These are phyloP conservation scores for Helleia helle DNA, from an alignment of 2,888 invertebrate species.

Conservation along the genomic window DNA sequence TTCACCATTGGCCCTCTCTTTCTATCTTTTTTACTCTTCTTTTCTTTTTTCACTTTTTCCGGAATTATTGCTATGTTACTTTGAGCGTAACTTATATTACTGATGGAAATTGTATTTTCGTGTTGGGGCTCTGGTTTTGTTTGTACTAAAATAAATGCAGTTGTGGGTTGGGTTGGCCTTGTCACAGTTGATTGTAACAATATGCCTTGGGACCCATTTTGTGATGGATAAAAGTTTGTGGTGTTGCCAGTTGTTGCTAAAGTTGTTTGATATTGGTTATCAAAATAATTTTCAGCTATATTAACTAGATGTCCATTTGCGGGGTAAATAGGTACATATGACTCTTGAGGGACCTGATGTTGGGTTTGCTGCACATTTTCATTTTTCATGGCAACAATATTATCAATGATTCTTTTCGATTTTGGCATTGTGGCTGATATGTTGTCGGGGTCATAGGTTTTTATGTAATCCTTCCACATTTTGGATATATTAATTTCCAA, in stretches of 20 bases:
- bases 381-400: constrained; percentile 28
- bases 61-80: constrained; percentile 30
- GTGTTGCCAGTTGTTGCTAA: constrained; percentile 41
- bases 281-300: constrained; percentile 67
- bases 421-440: constrained; percentile 63
- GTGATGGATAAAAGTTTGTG: constrained; percentile 61
- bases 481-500: constrained; percentile 73
- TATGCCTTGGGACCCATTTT: constrained; percentile 53
- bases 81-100: constrained; percentile 37
- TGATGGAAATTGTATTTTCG: constrained; percentile 41
- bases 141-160: constrained; percentile 57
- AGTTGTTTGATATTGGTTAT: constrained; percentile 60
- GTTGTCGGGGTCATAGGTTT: constrained; percentile 68
- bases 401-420: constrained; percentile 53
- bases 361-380: constrained; percentile 29
- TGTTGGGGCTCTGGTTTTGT: constrained; percentile 54
- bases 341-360: constrained; percentile 38
- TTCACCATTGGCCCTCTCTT: constrained; percentile 64
- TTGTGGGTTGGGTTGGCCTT: constrained; percentile 46
- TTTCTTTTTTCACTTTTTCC: constrained; percentile 30
- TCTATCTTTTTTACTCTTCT: constrained; percentile 56
- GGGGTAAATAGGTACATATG: constrained; percentile 54
- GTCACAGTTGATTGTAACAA: constrained; percentile 50
- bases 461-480: constrained; percentile 75
- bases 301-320: constrained; percentile 64